phyloP scores from a whole-genome alignment of 2,888 invertebrate genomes.

The Oxyteleia sp. region DNA sequence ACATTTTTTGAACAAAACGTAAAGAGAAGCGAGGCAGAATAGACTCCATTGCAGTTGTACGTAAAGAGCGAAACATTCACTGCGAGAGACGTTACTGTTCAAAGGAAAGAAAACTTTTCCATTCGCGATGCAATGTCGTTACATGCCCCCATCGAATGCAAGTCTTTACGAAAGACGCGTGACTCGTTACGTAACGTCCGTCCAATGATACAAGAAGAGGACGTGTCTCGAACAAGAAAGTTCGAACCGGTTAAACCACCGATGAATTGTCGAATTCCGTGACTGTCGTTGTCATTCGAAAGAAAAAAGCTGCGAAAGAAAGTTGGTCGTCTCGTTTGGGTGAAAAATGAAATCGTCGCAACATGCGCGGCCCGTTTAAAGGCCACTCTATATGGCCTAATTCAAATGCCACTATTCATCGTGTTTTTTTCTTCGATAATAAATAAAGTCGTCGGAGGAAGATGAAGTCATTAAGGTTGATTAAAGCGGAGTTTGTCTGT shows the following conservation, averaged over 20 bases:
- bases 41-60: neutral
- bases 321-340: neutral
- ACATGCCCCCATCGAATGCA: slow-evolving; percentile 11
- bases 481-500: slow-evolving; percentile 42
- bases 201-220: neutral
- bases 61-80: slow-evolving; percentile 13
- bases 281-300: neutral
- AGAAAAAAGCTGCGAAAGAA: neutral
- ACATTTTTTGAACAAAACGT: slow-evolving; percentile 1
- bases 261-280: neutral
- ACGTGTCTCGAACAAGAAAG: neutral
- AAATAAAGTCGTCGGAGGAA: no score
- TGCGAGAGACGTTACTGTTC: neutral
- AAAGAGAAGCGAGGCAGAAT: neutral
- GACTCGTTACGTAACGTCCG: slow-evolving; percentile 22
- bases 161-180: slow-evolving; percentile 14
- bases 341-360: neutral
- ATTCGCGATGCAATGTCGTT: slow-evolving; percentile 32
- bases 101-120: slow-evolving; percentile 28
- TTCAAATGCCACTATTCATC: no score
- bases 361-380: no score
- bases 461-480: slow-evolving; percentile 53
- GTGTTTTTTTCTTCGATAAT: no score
- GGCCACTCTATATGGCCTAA: no score
- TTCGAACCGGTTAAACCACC: neutral